A percentile compares a stretch with the other conserved stretches of the same genome.
Conservation (phyloP, 2,113 vertebrate species). For the Prunella himalayana region DNA sequence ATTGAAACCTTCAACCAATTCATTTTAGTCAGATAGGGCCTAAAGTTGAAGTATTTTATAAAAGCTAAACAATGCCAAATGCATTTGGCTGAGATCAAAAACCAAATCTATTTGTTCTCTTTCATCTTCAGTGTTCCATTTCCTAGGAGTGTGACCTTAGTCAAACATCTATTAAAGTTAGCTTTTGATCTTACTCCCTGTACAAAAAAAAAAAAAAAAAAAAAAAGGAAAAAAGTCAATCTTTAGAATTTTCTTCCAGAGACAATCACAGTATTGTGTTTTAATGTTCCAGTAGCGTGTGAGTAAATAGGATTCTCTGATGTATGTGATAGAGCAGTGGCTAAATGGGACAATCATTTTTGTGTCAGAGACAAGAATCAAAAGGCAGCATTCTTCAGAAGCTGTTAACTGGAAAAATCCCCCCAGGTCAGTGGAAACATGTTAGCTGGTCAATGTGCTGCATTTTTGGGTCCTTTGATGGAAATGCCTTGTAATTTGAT, state of each 20-base stretch:
- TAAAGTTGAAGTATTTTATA: constrained; percentile 74
- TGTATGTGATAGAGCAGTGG: constrained; percentile 67
- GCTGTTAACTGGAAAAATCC: constrained; percentile 69
- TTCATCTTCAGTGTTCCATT: constrained; percentile 82
- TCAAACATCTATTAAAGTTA: constrained; percentile 84
- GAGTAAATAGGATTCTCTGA: constrained; percentile 79
- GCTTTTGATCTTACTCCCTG: constrained; percentile 72
- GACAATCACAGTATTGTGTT: constrained; percentile 78
- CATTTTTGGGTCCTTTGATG: constrained; percentile 66
- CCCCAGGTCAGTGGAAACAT: constrained; percentile 58
- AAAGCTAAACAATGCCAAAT: constrained; percentile 83
- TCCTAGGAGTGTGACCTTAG: constrained; percentile 80
- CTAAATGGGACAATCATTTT: constrained; percentile 76
- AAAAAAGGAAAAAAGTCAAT: constrained; percentile 55
- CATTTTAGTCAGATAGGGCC: constrained; percentile 55
- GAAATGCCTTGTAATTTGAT: constrained; percentile 72
- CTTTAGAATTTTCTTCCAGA: constrained; percentile 69
- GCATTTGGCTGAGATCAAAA: constrained; percentile 77
- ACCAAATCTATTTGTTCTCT: constrained; percentile 74
- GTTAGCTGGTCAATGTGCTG: constrained; percentile 60
- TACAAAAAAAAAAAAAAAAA: neutral
- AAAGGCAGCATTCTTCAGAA: constrained; percentile 74
- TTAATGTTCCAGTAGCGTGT: constrained; percentile 66
- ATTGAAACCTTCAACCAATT: constrained; percentile 59
- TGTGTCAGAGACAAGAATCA: constrained; percentile 73